Percentiles rank a stretch among this genome's conserved stretches.
phyloP scores from a whole-genome alignment of 92 coral and sea anemone species.

The Palythoa heliodiscus region DNA sequence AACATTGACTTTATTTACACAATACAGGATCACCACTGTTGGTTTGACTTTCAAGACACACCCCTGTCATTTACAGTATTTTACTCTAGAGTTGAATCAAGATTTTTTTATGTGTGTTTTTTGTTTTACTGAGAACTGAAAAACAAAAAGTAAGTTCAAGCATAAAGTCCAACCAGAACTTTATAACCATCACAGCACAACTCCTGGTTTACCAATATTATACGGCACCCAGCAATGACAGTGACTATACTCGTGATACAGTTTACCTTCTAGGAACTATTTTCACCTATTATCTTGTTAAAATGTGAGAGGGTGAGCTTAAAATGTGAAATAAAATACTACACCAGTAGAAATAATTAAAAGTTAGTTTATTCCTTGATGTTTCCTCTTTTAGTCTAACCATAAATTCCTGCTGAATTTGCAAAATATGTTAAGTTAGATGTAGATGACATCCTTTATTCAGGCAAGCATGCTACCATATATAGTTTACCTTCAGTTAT shows the following conservation, averaged over 20 bases:
- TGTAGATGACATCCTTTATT: no score
- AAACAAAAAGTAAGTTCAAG: not conserved
- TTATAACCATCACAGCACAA: not conserved
- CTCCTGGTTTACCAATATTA: not conserved
- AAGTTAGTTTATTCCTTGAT: not conserved
- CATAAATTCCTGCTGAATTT: no score
- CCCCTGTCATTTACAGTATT: not conserved
- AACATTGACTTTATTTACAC: not conserved
- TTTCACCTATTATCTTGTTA: slow-evolving; percentile 5
- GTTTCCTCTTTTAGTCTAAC: not conserved
- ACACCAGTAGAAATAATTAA: not conserved
- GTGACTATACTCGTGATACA: not conserved
- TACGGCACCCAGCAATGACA: not conserved
- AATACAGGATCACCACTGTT: not conserved
- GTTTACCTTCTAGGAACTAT: not conserved
- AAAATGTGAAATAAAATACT: not conserved
- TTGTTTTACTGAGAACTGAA: not conserved
- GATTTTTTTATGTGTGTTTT: not conserved
- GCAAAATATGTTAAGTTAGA: no score
- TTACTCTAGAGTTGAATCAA: not conserved
- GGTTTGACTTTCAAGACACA: not conserved
- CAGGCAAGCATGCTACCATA: no score
- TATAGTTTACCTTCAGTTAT: no score
- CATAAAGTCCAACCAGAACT: not conserved
- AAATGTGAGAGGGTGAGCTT: not conserved